A percentile compares a stretch with the other conserved stretches of the same genome.
Conservation (phyloP, 1,140 invertebrate genomes). For the Drosophila pseudoobscura region DNA sequence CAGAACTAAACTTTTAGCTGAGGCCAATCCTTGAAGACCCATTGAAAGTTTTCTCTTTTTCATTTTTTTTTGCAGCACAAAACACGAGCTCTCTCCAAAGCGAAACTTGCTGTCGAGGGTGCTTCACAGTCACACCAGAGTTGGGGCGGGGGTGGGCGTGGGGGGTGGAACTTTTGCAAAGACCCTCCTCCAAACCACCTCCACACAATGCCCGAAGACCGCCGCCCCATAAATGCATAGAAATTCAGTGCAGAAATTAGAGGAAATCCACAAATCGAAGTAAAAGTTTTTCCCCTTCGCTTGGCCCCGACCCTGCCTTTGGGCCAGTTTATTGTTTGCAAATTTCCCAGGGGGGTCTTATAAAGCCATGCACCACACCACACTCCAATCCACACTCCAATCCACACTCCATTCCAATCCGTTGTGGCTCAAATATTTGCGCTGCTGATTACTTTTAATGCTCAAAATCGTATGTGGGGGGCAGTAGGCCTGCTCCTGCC, state of each 20-base stretch:
- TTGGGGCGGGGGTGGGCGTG: no score
- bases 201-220: constrained; percentile 21
- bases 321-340: constrained; percentile 69
- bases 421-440: constrained; percentile 72
- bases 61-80: background rate
- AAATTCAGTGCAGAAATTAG: constrained; percentile 57
- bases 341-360: constrained; percentile 77
- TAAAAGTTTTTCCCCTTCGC: constrained; percentile 34
- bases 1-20: no score
- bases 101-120: constrained; percentile 41
- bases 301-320: constrained; percentile 13
- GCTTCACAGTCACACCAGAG: constrained; percentile 34
- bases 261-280: constrained; percentile 58
- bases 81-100: constrained; percentile 19
- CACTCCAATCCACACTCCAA: background rate
- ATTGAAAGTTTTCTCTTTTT: constrained; percentile 37
- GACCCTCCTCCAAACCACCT: constrained; percentile 17
- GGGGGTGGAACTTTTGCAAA: constrained; percentile 25
- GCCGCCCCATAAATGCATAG: constrained; percentile 51
- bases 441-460: constrained; percentile 79
- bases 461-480: constrained; percentile 65
- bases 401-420: constrained; percentile 12
- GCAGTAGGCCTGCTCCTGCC: constrained; percentile 25
- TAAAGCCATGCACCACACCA: constrained; percentile 13
- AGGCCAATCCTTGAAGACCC: constrained; percentile 20